phyloP scores from a whole-genome alignment of 2,113 vertebrate species.

The Brienomyrus brachyistius region DNA sequence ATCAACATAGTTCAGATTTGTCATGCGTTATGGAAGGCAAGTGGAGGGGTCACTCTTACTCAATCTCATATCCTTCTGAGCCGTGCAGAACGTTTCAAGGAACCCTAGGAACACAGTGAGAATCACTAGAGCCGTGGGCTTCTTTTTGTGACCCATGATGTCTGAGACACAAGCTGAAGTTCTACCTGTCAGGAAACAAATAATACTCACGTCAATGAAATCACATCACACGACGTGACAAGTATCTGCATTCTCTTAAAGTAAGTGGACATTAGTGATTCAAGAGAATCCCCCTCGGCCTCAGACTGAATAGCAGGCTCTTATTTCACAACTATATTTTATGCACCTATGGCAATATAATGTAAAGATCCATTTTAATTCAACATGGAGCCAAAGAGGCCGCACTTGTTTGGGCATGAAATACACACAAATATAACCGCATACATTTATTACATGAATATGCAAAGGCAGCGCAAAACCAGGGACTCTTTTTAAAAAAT shows the following conservation, averaged over 20 bases:
- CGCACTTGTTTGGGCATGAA: not conserved
- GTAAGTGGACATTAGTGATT: not conserved
- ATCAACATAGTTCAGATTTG: not conserved
- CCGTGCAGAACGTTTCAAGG: conserved; percentile 60
- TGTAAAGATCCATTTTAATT: not conserved
- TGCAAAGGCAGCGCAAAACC: not conserved
- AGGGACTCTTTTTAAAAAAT: not conserved
- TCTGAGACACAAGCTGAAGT: conserved; percentile 49
- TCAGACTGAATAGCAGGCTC: not conserved
- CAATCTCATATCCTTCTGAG: conserved; percentile 85
- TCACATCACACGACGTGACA: not conserved
- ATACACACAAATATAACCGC: not conserved
- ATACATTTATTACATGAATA: not conserved
- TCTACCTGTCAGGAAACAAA: conserved; percentile 54
- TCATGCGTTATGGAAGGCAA: conserved; percentile 14
- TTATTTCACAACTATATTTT: not conserved
- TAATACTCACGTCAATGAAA: conserved; percentile 22
- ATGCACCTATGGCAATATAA: not conserved
- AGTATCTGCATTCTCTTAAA: not conserved
- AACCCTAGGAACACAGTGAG: conserved; percentile 64
- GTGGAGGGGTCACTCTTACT: conserved; percentile 74
- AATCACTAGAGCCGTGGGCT: conserved; percentile 56
- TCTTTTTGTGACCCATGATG: conserved; percentile 60
- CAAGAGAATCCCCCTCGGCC: not conserved
- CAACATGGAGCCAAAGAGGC: not conserved